Evolutionary conservation across 2,888 invertebrate species (phyloP).

Genomic region (Synanthedon formicaeformis): DNA sequence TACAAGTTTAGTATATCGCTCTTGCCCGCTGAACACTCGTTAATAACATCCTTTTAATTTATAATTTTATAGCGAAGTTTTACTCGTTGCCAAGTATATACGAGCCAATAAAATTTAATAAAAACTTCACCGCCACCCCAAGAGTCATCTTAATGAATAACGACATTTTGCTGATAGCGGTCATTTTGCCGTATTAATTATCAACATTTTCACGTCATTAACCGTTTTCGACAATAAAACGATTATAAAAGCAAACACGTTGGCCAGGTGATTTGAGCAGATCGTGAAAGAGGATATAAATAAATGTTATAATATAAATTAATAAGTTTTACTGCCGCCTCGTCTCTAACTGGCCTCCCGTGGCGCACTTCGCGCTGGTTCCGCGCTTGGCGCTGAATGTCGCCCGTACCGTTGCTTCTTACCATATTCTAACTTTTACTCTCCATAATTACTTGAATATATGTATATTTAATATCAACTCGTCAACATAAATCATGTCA

Average conservation of each 20-base stretch:
- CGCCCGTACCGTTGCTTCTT: too few relatives aligned
- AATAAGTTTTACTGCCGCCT: slow-evolving; percentile 54
- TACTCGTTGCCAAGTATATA: slow-evolving; percentile 22
- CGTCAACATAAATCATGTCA: too few relatives aligned
- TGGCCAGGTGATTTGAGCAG: slow-evolving; percentile 59
- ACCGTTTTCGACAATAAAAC: slow-evolving; percentile 43
- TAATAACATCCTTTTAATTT: slow-evolving; percentile 31
- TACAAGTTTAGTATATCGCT: not conserved
- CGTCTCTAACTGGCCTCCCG: slow-evolving; percentile 28
- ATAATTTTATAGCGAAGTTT: slow-evolving; percentile 11
- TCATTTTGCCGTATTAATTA: slow-evolving; percentile 56
- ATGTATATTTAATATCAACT: too few relatives aligned
- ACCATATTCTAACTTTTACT: too few relatives aligned
- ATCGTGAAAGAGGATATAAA: slow-evolving; percentile 47
- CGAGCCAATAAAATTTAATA: slow-evolving; percentile 48
- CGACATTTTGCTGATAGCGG: slow-evolving; percentile 38
- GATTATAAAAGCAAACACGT: slow-evolving; percentile 58
- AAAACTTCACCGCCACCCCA: slow-evolving; percentile 40
- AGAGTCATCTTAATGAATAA: slow-evolving; percentile 43
- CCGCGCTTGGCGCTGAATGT: slow-evolving; percentile 5
- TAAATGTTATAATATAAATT: slow-evolving; percentile 51
- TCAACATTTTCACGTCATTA: slow-evolving; percentile 66
- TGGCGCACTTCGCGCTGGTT: slow-evolving; percentile 17
- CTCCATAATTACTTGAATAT: too few relatives aligned
- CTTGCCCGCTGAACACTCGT: slow-evolving; percentile 10